Conservation (phyloP, 2,113 vertebrate species). For the Hydropotes inermis region DNA sequence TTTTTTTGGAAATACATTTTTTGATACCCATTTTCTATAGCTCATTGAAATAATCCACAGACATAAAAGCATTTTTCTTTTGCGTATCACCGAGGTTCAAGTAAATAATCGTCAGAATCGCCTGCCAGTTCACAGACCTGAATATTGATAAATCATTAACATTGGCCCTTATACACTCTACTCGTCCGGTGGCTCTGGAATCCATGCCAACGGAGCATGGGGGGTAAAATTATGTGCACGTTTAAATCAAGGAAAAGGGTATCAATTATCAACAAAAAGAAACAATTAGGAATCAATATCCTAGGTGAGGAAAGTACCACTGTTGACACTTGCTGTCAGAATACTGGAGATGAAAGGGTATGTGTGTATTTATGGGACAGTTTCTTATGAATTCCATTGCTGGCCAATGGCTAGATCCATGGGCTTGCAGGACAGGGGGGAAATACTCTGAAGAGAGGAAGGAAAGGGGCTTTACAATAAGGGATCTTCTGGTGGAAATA, state of each 20-base stretch:
- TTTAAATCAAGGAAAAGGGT: conserved; percentile 43
- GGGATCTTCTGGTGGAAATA: not conserved
- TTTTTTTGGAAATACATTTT: conserved; percentile 75
- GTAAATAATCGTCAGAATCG: conserved; percentile 73
- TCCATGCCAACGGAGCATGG: conserved; percentile 49
- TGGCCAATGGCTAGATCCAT: not conserved
- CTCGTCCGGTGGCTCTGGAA: conserved; percentile 75
- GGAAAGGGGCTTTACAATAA: rapidly evolving
- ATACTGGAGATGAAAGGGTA: conserved; percentile 29
- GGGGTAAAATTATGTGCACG: conserved; percentile 36
- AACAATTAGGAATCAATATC: conserved; percentile 52
- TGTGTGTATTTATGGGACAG: not conserved
- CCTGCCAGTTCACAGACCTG: conserved; percentile 70
- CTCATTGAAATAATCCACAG: conserved; percentile 76
- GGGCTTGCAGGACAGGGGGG: not conserved
- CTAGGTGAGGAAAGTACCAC: conserved; percentile 59
- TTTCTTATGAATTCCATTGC: not conserved
- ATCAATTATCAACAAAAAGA: conserved; percentile 52
- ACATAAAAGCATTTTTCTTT: conserved; percentile 75
- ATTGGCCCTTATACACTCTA: conserved; percentile 73
- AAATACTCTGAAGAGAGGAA: not conserved
- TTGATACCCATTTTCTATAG: conserved; percentile 81
- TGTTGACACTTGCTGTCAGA: conserved; percentile 63
- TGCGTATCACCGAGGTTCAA: conserved; percentile 72
- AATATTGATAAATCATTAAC: conserved; percentile 53